Evolutionary conservation across 2,113 vertebrate genomes (phyloP).

Genomic region (Dascyllus trimaculatus): DNA sequence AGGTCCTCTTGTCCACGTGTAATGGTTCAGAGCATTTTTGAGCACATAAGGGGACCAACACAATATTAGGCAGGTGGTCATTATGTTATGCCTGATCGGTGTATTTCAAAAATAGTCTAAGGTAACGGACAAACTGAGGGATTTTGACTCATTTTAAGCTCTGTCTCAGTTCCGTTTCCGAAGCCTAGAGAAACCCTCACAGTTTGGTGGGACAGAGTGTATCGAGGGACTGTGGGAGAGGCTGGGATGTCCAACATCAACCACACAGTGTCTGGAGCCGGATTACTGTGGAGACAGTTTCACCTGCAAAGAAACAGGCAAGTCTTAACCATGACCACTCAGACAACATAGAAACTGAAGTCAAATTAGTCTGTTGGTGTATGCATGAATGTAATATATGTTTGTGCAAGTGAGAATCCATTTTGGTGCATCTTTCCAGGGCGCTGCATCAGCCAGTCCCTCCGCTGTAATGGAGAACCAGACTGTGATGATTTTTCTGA

Average conservation of each 20-base stretch:
- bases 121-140: not conserved
- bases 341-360: not conserved
- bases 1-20: too few species aligned
- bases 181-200: slow-evolving; percentile 82
- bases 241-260: slow-evolving; percentile 74
- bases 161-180: slow-evolving; percentile 85
- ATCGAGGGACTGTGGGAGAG: slow-evolving; percentile 85
- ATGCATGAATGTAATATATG: not conserved
- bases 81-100: too few species aligned
- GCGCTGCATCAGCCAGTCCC: slow-evolving; percentile 89
- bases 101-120: too few species aligned
- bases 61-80: too few species aligned
- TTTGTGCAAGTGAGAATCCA: not conserved
- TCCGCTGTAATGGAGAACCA: slow-evolving; percentile 90
- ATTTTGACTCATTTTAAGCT: not conserved
- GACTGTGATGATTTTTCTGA: slow-evolving; percentile 91
- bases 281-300: slow-evolving; percentile 88
- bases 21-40: too few species aligned
- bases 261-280: slow-evolving; percentile 72
- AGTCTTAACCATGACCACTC: slow-evolving; percentile 47
- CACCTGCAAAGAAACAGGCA: slow-evolving; percentile 87
- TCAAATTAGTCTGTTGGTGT: too few species aligned
- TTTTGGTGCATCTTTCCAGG: slow-evolving; percentile 76
- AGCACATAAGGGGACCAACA: too few species aligned
- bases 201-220: slow-evolving; percentile 86